phyloP scores from a whole-genome alignment of 2,113 vertebrate genomes.

The Oncorhynchus mykiss region DNA sequence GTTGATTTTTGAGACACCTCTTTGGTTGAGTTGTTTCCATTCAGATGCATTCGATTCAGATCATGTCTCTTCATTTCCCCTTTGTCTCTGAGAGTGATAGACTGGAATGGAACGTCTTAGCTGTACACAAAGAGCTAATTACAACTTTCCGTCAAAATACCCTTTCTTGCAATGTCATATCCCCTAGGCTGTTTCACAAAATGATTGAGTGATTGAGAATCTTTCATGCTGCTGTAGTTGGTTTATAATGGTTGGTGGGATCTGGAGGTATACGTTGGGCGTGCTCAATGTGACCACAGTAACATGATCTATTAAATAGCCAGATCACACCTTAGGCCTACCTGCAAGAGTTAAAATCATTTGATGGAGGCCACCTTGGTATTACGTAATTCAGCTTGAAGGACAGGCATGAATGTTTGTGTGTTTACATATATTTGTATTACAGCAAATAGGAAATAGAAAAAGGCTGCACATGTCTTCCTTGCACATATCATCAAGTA shows the following conservation, averaged over 20 bases:
- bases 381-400: neutral
- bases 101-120: neutral
- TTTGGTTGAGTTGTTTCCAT: neutral
- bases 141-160: neutral
- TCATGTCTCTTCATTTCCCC: neutral
- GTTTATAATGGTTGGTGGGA: neutral
- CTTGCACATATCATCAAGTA: neutral
- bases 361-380: neutral
- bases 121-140: neutral
- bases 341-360: neutral
- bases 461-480: neutral
- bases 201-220: neutral
- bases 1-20: neutral
- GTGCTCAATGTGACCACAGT: neutral
- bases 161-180: neutral
- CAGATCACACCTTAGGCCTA: neutral
- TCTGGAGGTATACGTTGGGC: neutral
- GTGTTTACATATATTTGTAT: neutral
- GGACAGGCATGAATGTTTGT: neutral
- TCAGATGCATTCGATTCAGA: neutral
- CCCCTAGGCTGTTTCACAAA: neutral
- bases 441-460: neutral
- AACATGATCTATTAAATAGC: neutral
- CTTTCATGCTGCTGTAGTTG: neutral
- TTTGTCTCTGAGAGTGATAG: neutral